Percentiles rank a stretch among this genome's conserved stretches.
These are phyloP conservation scores for Automeris io DNA, from an alignment of 2,888 invertebrate species.

Conservation along the genomic window DNA sequence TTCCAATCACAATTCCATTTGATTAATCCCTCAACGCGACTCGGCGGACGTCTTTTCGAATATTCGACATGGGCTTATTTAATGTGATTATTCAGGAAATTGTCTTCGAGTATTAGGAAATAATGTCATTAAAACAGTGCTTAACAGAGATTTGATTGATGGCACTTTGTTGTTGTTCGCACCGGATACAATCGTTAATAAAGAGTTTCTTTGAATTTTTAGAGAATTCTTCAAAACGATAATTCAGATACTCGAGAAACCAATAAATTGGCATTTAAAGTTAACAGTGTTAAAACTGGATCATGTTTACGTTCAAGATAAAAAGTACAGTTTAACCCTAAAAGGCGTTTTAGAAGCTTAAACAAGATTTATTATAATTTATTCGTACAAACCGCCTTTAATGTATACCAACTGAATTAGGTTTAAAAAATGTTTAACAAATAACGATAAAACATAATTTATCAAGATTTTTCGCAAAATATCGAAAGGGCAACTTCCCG, in stretches of 20 bases:
- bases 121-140: slow-evolving; percentile 61
- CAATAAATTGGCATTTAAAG: no score
- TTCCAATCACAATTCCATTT: background rate
- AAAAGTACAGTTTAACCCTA: no score
- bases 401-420: no score
- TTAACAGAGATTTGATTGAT: slow-evolving; percentile 44
- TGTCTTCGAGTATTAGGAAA: slow-evolving; percentile 59
- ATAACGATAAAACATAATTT: background rate
- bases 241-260: no score
- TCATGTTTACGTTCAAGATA: no score
- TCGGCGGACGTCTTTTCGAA: slow-evolving; percentile 12
- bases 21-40: background rate
- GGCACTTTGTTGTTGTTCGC: slow-evolving; percentile 41
- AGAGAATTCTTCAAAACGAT: no score
- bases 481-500: slow-evolving; percentile 18
- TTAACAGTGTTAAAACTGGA: no score
- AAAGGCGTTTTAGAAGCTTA: no score
- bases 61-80: slow-evolving; percentile 21
- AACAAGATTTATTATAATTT: no score
- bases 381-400: no score
- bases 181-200: slow-evolving; percentile 13
- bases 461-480: slow-evolving; percentile 3
- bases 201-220: no score
- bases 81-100: slow-evolving; percentile 30
- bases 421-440: no score